Conservation (phyloP, 2,888 invertebrate genomes). For the Tenthredo amoena region DNA sequence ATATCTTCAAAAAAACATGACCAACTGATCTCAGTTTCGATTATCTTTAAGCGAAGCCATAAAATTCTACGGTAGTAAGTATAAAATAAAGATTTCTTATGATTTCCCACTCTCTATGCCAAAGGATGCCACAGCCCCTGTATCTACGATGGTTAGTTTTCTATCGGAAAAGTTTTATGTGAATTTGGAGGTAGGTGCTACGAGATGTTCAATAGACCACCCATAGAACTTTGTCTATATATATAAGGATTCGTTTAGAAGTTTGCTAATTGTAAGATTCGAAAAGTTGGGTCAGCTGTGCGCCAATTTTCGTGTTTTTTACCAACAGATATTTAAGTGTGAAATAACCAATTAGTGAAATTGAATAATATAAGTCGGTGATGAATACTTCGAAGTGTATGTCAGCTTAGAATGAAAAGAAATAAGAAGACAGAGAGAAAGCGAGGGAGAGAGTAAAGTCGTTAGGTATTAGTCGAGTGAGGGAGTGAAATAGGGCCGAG, state of each 20-base stretch:
- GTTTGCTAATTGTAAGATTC: background rate
- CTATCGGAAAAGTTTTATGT: background rate
- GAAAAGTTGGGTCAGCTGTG: background rate
- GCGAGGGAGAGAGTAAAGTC: background rate
- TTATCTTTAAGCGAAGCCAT: too few species aligned
- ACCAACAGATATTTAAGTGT: background rate
- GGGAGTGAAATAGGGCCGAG: background rate
- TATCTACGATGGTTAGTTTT: background rate
- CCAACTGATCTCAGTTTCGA: background rate
- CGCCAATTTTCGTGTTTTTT: background rate
- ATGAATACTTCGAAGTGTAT: background rate
- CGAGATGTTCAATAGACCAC: background rate
- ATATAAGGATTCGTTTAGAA: background rate
- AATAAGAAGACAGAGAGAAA: background rate
- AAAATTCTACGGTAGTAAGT: background rate
- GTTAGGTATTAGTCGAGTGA: conserved; percentile 11
- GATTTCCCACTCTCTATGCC: background rate
- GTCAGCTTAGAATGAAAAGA: background rate
- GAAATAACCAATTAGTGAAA: background rate
- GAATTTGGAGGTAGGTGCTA: background rate
- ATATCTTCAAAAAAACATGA: background rate
- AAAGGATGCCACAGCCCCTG: background rate
- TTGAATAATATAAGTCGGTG: background rate
- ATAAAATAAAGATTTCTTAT: background rate
- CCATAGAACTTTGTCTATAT: background rate